phyloP scores from a whole-genome alignment of 1,140 invertebrate species.

The Copidosoma floridanum region DNA sequence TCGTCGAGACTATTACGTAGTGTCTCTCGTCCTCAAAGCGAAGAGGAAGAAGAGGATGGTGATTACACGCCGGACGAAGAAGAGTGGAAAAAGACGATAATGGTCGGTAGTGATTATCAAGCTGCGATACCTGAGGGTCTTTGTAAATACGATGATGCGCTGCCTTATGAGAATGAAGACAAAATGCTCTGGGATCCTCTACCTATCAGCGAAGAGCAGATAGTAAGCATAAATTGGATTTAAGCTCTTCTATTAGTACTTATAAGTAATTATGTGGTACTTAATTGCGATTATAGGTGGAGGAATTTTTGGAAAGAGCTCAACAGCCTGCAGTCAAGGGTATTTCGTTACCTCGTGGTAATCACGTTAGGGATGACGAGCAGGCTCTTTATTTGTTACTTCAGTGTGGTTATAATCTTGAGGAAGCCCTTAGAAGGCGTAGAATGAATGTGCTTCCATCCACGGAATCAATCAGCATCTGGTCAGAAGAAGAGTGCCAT shows the following conservation, averaged over 20 bases:
- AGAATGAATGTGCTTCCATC: constrained; percentile 75
- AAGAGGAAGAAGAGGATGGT: constrained; percentile 73
- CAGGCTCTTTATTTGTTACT: constrained; percentile 87
- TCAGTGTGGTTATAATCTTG: constrained; percentile 92
- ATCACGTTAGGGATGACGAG: constrained; percentile 89
- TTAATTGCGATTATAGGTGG: too few species aligned
- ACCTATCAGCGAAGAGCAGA: constrained; percentile 68
- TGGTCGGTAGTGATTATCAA: constrained; percentile 94
- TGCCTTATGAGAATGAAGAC: constrained; percentile 96
- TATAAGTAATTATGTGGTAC: too few species aligned
- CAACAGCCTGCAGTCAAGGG: constrained; percentile 62
- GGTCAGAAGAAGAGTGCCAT: constrained; percentile 96
- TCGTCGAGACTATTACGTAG: constrained; percentile 57
- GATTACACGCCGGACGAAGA: constrained; percentile 77
- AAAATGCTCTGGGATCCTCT: constrained; percentile 90
- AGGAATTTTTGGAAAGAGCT: constrained; percentile 78
- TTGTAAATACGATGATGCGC: constrained; percentile 85
- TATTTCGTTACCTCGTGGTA: constrained; percentile 68
- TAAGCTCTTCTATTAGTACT: too few species aligned
- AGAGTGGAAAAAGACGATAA: constrained; percentile 84
- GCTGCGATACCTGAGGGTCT: constrained; percentile 89
- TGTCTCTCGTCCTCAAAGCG: constrained; percentile 65
- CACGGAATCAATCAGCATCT: constrained; percentile 77
- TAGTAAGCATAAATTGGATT: too few species aligned
- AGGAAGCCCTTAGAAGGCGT: constrained; percentile 84